phyloP scores from a whole-genome alignment of 2,113 vertebrate genomes.

The Podilymbus podiceps region DNA sequence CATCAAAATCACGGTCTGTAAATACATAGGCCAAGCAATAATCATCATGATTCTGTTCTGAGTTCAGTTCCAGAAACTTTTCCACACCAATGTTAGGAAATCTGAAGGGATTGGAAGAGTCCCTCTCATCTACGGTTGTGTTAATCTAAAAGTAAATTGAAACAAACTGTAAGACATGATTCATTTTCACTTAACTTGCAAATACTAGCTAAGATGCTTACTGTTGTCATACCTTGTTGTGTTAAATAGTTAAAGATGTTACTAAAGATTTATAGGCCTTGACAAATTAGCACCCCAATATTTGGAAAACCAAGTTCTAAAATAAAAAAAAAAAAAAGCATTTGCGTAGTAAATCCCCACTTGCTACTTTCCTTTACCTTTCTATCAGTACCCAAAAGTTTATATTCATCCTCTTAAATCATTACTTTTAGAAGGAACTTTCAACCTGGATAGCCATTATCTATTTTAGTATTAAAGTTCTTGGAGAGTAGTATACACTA shows the following conservation, averaged over 20 bases:
- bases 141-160: constrained; percentile 86
- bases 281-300: background rate
- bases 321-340: background rate
- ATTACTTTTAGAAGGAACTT: background rate
- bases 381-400: background rate
- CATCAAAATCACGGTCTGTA: constrained; percentile 97
- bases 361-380: background rate
- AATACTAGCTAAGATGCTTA: background rate
- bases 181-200: background rate
- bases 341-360: background rate
- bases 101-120: constrained; percentile 92
- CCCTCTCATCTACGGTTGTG: constrained; percentile 88
- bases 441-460: background rate
- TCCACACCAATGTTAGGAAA: constrained; percentile 98
- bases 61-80: constrained; percentile 97
- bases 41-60: constrained; percentile 97
- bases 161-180: background rate
- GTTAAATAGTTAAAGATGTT: background rate
- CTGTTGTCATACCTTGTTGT: background rate
- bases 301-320: background rate
- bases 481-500: background rate
- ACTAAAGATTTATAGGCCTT: background rate
- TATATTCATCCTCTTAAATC: background rate
- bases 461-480: background rate
- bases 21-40: constrained; percentile 99